Evolutionary conservation across 2,888 invertebrate genomes (phyloP).

Genomic region (Metellina segmentata): DNA sequence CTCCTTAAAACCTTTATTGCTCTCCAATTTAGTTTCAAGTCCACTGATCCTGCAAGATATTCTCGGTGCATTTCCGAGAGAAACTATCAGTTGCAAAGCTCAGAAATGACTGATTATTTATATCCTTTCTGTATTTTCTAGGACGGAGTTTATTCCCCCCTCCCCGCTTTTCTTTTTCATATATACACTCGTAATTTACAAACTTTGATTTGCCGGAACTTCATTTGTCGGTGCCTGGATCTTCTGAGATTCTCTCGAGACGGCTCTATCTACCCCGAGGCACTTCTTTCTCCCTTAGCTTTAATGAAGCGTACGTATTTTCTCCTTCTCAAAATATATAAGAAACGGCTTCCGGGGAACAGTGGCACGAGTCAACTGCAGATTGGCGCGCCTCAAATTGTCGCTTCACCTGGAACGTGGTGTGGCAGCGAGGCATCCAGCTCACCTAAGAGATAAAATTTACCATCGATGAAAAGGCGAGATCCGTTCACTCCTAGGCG

Average conservation of each 20-base stretch:
- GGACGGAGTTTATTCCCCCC: background rate
- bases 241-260: slow-evolving; percentile 29
- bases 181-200: slow-evolving; percentile 59
- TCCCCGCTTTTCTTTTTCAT: slow-evolving; percentile 8
- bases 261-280: slow-evolving; percentile 13
- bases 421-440: background rate
- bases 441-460: background rate
- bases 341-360: slow-evolving; percentile 2
- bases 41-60: slow-evolving; percentile 8
- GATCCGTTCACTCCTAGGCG: no score
- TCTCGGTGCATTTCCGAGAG: slow-evolving; percentile 23
- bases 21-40: slow-evolving; percentile 11
- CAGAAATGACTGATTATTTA: slow-evolving; percentile 43
- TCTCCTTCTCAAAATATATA: slow-evolving; percentile 48
- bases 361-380: slow-evolving; percentile 31
- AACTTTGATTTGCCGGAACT: slow-evolving; percentile 68
- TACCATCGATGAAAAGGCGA: no score
- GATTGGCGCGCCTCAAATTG: background rate
- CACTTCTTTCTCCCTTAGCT: slow-evolving; percentile 24
- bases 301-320: slow-evolving; percentile 55
- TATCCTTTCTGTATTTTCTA: slow-evolving; percentile 26
- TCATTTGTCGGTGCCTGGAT: slow-evolving; percentile 46
- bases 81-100: background rate
- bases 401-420: background rate
- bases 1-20: background rate